Evolutionary conservation across 1,140 invertebrate species (phyloP), one percentile per base, ranked within the genome.

Genomic region (Thalassaphorura encarpata): DNA sequence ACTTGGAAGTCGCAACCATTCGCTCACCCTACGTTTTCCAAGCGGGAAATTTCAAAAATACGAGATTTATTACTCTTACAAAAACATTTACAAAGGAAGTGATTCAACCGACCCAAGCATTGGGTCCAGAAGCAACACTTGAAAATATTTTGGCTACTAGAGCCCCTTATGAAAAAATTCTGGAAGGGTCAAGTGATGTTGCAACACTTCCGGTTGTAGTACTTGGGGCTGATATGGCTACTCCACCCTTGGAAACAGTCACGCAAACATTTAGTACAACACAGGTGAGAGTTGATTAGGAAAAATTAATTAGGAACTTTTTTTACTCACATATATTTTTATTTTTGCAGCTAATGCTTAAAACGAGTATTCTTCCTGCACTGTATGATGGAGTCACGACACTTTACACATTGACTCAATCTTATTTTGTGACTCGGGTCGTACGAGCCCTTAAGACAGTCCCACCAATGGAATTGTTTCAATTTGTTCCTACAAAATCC

Each of bases 211-310:
- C 87, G 15, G 79, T 87, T 0, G 80, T 91, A 60, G 80, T 81
- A 36, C 71, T 89, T 13, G 80, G 82, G 6, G 78, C 79, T 13
- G 81, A 82, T 55, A 77, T 80, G 60, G 83, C 83, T 63, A 90
- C 84, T 1, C 85, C 84, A 21, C 83, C 85, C 1, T 69, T 92
- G 49, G 85, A 90, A 73, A 92, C 87, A 0, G 73, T 89, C n/a
- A 90, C 85, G 0, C 87, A 92, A 72, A 88, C 86, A 1, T 91
- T 89, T 72, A 89, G 87, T 55, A 89, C 88, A 4, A 89, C 87
- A 0, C 85, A 90, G 60, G 63, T 62, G 13, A 26, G 16, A 41
- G 18, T 36, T 23, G 46, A 15, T 49, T 39, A 23, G 4, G 6
- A 36, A 47, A 8, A 33, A 48, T 39, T 21, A 18, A 56, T n/a